Base-by-base conservation (phyloP, 2,797 vertebrate species). In the Poeciliopsis presidionis region DNA sequence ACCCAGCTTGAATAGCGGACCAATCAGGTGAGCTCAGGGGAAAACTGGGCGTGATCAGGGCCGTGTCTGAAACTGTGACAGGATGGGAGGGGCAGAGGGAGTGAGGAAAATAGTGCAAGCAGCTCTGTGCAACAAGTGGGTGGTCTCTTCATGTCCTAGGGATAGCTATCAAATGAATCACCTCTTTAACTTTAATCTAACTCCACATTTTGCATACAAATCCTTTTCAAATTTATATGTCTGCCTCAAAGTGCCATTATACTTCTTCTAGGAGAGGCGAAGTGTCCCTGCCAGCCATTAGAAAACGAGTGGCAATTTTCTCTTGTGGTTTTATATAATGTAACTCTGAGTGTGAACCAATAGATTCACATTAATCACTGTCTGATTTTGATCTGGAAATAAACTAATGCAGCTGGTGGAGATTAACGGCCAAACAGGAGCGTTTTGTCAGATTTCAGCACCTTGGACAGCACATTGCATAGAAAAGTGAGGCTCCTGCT, bases 381-480 rank as follows among this genome's bases (percentile, higher is more conserved):
- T 79, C 39, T 69, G 77, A 65, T 78, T 77, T 83, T 75, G 75
- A 83, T 81, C 72, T 83, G 82, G 76, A 75, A 80, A 70, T 67
- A 75, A 75, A 83, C 79, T 85, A 88, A 91, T 89, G 75, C 87
- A 86, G 76, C 57, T 49, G 67, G 69, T 74, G 81, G 81, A 6
- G 46, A 79, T 45, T 18, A 46, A 45, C 43, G 78, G 57, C 47
- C 33, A 49, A 84, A 47, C 77, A 69, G 81, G 33, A 85, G 73
- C 57, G 57, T 30, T 45, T 65, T 59, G 71, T 55, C 79, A 81
- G 74, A 69, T 82, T 93, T 95, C 94, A 95, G 94, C 76, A 95
- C 94, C 93, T 92, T 36, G 94, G 94, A 95, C 90, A 96, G 94
- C 89, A 80, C 79, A 65, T n/a, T 69, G 63, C 78, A 63, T 1